Evolutionary conservation across 2,888 invertebrate species (phyloP).

Genomic region (Melanostoma scalare): DNA sequence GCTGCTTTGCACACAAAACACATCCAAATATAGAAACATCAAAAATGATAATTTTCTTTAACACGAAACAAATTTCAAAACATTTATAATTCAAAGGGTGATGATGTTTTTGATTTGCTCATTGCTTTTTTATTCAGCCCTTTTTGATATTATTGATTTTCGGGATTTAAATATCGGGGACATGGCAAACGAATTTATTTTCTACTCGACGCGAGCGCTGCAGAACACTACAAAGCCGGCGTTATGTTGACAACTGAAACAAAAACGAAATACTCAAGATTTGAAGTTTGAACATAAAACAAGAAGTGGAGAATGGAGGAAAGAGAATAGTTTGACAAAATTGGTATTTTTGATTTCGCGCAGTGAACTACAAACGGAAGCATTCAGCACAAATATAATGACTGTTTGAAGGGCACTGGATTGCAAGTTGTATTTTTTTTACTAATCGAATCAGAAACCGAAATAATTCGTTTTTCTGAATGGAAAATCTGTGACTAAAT

Average conservation of each 20-base stretch:
- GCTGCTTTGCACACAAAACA: slow-evolving; percentile 61
- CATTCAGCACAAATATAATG: too few relatives aligned
- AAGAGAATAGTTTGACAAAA: slow-evolving; percentile 11
- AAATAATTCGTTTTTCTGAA: too few relatives aligned
- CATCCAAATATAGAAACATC: neutral
- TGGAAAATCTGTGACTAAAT: too few relatives aligned
- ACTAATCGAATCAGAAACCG: too few relatives aligned
- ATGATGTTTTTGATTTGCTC: neutral
- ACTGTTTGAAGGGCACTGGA: too few relatives aligned
- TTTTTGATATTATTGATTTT: slow-evolving; percentile 31
- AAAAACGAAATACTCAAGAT: neutral
- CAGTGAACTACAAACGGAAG: too few relatives aligned
- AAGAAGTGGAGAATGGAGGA: slow-evolving; percentile 26
- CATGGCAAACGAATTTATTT: slow-evolving; percentile 3
- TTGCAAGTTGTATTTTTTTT: too few relatives aligned
- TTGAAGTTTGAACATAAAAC: slow-evolving; percentile 15
- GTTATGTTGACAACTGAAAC: slow-evolving; percentile 74
- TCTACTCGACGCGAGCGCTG: neutral
- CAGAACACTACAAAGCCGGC: slow-evolving; percentile 41
- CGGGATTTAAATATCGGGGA: slow-evolving; percentile 14
- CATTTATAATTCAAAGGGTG: neutral
- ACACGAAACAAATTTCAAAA: neutral
- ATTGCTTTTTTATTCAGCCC: slow-evolving; percentile 18
- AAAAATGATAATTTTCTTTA: too few relatives aligned
- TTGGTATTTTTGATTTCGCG: too few relatives aligned